These are phyloP conservation scores for Diaprepes abbreviatus DNA, from an alignment of 2,888 invertebrate species.

Conservation along the genomic window DNA sequence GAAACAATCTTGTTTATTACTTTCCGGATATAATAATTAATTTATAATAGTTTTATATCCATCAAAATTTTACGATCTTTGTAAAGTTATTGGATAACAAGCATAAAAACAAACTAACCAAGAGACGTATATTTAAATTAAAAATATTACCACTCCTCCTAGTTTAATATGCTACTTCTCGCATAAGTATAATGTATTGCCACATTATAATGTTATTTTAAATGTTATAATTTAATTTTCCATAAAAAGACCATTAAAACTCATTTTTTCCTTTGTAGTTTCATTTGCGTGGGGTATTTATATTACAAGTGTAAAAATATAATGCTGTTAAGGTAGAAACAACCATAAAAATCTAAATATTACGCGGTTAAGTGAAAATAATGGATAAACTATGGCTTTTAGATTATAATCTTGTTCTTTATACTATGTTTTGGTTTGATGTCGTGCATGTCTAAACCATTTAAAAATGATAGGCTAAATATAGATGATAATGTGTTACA, in stretches of 20 bases:
- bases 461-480: conserved; percentile 18
- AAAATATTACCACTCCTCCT: too few species aligned
- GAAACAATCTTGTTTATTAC: too few species aligned
- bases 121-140: too few species aligned
- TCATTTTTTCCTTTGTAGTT: conserved; percentile 21
- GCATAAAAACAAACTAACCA: too few species aligned
- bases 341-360: conserved; percentile 44
- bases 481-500: too few species aligned
- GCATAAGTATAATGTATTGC: too few species aligned
- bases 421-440: conserved; percentile 24
- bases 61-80: too few species aligned
- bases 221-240: conserved; percentile 10
- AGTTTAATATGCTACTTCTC: too few species aligned
- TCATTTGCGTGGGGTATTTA: conserved; percentile 33
- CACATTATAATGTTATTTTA: too few species aligned
- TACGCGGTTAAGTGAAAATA: conserved; percentile 41
- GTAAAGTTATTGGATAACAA: too few species aligned
- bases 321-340: conserved; percentile 39
- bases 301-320: conserved; percentile 34
- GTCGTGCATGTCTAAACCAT: conserved; percentile 24
- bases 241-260: conserved; percentile 23
- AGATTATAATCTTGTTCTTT: conserved; percentile 44
- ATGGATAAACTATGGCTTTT: conserved; percentile 44
- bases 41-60: too few species aligned
- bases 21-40: too few species aligned